A percentile compares a stretch with the other conserved stretches of the same genome.
Evolutionary conservation across 1,140 invertebrate species (phyloP).

Genomic region (Ooceraea biroi): DNA sequence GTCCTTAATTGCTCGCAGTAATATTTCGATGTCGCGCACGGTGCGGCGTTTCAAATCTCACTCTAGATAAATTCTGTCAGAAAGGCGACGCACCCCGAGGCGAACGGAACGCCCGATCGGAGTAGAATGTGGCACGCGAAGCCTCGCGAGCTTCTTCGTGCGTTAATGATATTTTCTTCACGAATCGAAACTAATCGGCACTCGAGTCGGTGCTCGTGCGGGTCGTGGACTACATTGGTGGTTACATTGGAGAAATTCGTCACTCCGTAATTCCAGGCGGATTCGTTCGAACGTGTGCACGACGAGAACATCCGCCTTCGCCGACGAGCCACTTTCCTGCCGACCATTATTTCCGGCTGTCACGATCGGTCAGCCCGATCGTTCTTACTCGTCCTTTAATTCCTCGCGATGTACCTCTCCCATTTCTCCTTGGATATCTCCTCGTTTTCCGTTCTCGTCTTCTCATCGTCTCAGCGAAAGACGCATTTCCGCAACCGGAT

Average conservation of each 20-base stretch:
- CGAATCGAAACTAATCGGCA: neutral
- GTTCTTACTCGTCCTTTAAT: conserved; percentile 60
- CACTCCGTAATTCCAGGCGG: conserved; percentile 53
- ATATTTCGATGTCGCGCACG: too few relatives aligned
- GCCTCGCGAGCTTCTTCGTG: neutral
- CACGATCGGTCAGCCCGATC: conserved; percentile 44
- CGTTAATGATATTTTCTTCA: conserved; percentile 21
- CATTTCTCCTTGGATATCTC: neutral
- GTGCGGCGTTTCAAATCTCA: too few relatives aligned
- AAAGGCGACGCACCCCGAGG: neutral
- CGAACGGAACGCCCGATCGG: too few relatives aligned
- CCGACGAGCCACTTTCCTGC: conserved; percentile 53
- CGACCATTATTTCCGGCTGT: conserved; percentile 62
- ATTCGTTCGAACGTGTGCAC: conserved; percentile 51
- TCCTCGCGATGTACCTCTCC: neutral
- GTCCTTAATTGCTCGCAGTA: neutral
- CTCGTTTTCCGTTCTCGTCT: neutral
- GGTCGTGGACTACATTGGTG: neutral
- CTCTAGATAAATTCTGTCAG: too few relatives aligned
- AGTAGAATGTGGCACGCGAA: too few relatives aligned
- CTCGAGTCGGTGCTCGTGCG: neutral
- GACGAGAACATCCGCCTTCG: conserved; percentile 52
- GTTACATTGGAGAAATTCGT: conserved; percentile 49
- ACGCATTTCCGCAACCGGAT: conserved; percentile 12
- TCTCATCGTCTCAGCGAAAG: conserved; percentile 21